Evolutionary conservation across 53 echinoderm and acorn worm species (phyloP), one percentile per base, ranked within the genome.

Genomic region (Pentamera pediparva): DNA sequence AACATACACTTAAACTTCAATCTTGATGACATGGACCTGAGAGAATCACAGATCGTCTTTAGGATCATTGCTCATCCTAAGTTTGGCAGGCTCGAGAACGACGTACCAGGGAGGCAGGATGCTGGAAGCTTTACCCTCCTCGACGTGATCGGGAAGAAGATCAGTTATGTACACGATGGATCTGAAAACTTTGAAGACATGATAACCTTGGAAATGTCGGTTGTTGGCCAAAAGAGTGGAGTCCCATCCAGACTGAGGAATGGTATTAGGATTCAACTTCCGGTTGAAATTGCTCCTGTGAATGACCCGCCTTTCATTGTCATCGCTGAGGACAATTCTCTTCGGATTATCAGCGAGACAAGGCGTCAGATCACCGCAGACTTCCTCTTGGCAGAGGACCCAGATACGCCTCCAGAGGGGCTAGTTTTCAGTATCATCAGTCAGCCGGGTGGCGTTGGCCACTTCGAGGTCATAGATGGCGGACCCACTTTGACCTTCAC

Each of bases 91-190:
- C 67, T 98, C 12, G 75, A 84, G 58, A 88, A 86, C 36, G 81
- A 86, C 62, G 85, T 88, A 20, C 84, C 89, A 25, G 58, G 91
- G 24, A 79, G 78, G 22, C 86, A 80, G n/a, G 79, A 78, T 32
- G 70, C 82, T 30, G 78, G 55, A 17, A 78, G 82, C 35, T 92
- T 98, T 49, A 98, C 91, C 4, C 75, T 86, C 1, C 84, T 92
- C 0, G 98, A 98, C 72, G 52, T 92, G 40, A 76, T 59, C 18
- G 83, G 86, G 5, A 74, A 80, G 49, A 91, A 91, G 75, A 86
- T 92, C 34, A 83, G 76, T 38, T 92, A 98, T 36, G 55, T 79
- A 24, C 98, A 98, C 39, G 92, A 98, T 70, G 86, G 98, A 54
- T 86, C 88, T 3, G 98, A 98, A 63, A 88, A 92, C 53, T 98